phyloP scores from a whole-genome alignment of 2,888 invertebrate species.

The Pogonocherus hispidulus region DNA sequence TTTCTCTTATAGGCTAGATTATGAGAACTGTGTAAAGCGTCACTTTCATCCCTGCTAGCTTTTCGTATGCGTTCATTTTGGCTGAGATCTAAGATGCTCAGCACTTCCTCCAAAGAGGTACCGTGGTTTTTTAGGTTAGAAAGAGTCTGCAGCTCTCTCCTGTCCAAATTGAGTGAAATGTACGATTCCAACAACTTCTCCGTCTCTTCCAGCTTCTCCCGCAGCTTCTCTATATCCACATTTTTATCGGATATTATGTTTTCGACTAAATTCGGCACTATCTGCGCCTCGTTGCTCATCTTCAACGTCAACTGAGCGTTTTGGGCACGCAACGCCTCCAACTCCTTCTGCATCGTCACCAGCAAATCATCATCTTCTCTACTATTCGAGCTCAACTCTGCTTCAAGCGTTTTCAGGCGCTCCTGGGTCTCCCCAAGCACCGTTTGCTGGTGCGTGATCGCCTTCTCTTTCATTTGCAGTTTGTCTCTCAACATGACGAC shows the following conservation, averaged over 20 bases:
- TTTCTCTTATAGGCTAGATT: constrained; percentile 35
- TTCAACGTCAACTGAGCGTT: constrained; percentile 68
- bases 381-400: constrained; percentile 55
- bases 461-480: constrained; percentile 75
- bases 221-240: constrained; percentile 76
- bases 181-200: constrained; percentile 71
- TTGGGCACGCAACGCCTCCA: constrained; percentile 67
- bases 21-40: constrained; percentile 26
- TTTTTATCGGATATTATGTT: constrained; percentile 79
- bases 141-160: constrained; percentile 70
- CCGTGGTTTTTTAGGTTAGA: constrained; percentile 74
- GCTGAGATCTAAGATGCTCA: constrained; percentile 81
- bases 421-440: constrained; percentile 75
- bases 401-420: constrained; percentile 73
- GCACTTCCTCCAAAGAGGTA: constrained; percentile 79
- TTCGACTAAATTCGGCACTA: constrained; percentile 73
- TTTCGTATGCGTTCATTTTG: constrained; percentile 73
- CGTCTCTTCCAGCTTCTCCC: constrained; percentile 72
- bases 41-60: constrained; percentile 51
- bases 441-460: constrained; percentile 73
- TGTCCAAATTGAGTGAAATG: constrained; percentile 74
- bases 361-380: constrained; percentile 68
- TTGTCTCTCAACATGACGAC: constrained; percentile 76
- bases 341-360: constrained; percentile 71
- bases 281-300: constrained; percentile 69